Conservation (phyloP, 1,140 invertebrate genomes). For the Drosophila guanche region DNA sequence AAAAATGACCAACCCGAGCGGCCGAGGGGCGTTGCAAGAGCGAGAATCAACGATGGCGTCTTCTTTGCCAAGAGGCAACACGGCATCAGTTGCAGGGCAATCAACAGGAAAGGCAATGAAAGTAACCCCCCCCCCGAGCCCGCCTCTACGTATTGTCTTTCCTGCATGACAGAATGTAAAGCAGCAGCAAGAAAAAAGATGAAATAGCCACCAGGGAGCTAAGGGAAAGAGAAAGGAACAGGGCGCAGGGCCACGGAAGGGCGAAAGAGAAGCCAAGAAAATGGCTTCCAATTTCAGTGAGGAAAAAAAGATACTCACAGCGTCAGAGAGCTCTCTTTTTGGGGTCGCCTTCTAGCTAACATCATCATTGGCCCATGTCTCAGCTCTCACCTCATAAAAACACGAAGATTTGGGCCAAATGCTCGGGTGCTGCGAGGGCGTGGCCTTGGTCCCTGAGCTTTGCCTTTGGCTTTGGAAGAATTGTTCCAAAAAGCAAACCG, state of each 20-base stretch:
- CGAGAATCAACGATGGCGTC: conserved; percentile 48
- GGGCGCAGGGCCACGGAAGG: background rate
- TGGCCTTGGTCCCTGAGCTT: conserved; percentile 38
- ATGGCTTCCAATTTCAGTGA: conserved; percentile 70
- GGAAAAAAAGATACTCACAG: conserved; percentile 8
- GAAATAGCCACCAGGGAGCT: conserved; percentile 21
- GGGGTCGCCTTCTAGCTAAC: conserved; percentile 20
- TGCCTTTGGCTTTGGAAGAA: background rate
- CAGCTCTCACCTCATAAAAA: conserved; percentile 56
- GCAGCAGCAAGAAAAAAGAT: conserved; percentile 41
- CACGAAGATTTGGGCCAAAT: conserved; percentile 10
- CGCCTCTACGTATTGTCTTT: conserved; percentile 37
- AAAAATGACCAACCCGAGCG: conserved; percentile 38
- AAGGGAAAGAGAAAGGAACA: conserved; percentile 11
- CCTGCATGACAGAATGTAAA: conserved; percentile 65
- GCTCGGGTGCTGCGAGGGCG: conserved; percentile 43
- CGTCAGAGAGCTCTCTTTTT: background rate
- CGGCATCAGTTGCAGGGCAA: conserved; percentile 55
- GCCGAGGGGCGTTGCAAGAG: conserved; percentile 43
- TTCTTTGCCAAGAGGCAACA: conserved; percentile 23
- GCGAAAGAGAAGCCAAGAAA: conserved; percentile 27
- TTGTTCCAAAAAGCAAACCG: conserved; percentile 14
- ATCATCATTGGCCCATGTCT: conserved; percentile 13
- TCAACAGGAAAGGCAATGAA: conserved; percentile 30
- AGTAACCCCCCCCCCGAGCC: conserved; percentile 24